Evolutionary conservation across 2,888 invertebrate genomes (phyloP).

Genomic region (Prostheceraeus crozeri): DNA sequence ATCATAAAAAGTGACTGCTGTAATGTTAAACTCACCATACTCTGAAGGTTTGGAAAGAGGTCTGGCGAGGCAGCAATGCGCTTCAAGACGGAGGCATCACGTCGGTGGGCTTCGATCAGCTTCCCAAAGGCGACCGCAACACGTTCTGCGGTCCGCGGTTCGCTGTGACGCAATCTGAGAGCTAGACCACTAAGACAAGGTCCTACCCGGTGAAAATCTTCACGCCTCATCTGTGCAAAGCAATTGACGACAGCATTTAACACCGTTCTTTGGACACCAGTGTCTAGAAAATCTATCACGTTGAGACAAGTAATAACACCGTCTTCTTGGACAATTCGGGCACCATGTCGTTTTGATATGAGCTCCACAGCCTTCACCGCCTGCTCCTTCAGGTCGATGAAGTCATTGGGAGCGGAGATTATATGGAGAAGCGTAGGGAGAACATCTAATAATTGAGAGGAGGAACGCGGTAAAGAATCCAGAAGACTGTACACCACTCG

Average conservation of each 20-base stretch:
- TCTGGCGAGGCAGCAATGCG: slow-evolving; percentile 81
- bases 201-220: slow-evolving; percentile 84
- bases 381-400: slow-evolving; percentile 99
- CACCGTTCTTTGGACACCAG: slow-evolving; percentile 91
- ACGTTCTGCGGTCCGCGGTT: slow-evolving; percentile 94
- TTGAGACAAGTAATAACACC: slow-evolving; percentile 91
- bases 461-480: slow-evolving; percentile 91
- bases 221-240: slow-evolving; percentile 81
- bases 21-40: no score
- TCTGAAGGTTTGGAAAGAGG: slow-evolving; percentile 80
- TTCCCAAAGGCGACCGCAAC: slow-evolving; percentile 94
- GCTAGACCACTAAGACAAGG: slow-evolving; percentile 80
- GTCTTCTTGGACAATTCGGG: slow-evolving; percentile 72
- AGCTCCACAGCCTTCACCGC: slow-evolving; percentile 92
- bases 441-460: slow-evolving; percentile 83
- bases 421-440: slow-evolving; percentile 91
- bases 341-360: slow-evolving; percentile 88
- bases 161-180: slow-evolving; percentile 65
- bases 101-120: slow-evolving; percentile 88
- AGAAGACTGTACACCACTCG: slow-evolving; percentile 96
- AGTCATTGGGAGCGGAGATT: slow-evolving; percentile 65
- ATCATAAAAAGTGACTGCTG: no score
- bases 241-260: slow-evolving; percentile 94
- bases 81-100: slow-evolving; percentile 77
- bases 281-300: slow-evolving; percentile 95